Base-by-base conservation (phyloP, 2,113 vertebrate species). In the Pangasianodon gigas region DNA sequence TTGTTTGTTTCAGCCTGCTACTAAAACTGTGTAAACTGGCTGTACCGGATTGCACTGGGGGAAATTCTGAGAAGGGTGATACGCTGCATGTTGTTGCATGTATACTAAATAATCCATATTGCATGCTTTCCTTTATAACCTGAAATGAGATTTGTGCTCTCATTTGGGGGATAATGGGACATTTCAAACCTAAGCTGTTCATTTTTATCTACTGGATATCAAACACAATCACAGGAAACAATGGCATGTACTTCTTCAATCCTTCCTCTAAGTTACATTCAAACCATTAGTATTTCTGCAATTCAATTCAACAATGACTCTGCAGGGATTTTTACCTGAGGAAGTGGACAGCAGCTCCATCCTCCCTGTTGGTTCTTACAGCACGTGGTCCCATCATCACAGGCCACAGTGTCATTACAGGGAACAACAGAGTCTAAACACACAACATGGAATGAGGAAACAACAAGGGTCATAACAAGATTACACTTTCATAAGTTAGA, bases 281-380 rank as follows among this genome's bases (percentile, higher is more conserved):
- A 60, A 21, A 21, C 5, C 58, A 7, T 60, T 6, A 21, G 58
- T 37, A 37, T 37, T 37, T 37, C 37, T 37, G 37, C 37, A 37
- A 37, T 37, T 37, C 62, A 29, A 8, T 67, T 11, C 26, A 10
- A 6, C 29, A 67, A 29, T n/a, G 29, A 67, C 62, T 67, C 44
- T 96, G 54, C 44, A 37, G 24, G 10, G 46, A 67, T 37, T 19
- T 51, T 62, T 91, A 95, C 95, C 90, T 94, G 18, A 11, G 88
- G 80, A 0, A 92, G 0, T 46, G 94, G 95, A 87, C 95, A 96
- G 77, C 95, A 96, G 1, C 19, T 56, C 93, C 94, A 96, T 0
- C 0, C 7, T 0, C 93, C 93, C 0, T 86, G 24, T 3, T 7
- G 0, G 19, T 16, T 92, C 90, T 91, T 91, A 85, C 94, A 95